These are phyloP conservation scores for Aspidiotus rigidus DNA, from an alignment of 2,888 invertebrate species.

Conservation along the genomic window DNA sequence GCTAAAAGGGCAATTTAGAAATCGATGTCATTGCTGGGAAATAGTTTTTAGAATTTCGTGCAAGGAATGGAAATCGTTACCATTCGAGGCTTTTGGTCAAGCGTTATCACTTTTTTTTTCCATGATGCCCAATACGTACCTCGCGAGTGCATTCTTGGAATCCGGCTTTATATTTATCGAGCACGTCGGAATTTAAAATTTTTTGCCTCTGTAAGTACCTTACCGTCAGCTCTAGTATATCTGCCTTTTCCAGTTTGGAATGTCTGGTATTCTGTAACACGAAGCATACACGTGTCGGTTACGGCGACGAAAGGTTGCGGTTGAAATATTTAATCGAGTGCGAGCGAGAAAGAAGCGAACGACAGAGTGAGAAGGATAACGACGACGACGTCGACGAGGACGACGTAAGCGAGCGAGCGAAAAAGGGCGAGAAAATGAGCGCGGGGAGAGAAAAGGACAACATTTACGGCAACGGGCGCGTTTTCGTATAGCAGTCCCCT, in stretches of 20 bases:
- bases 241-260: slow-evolving; percentile 75
- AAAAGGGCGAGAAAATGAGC: neutral
- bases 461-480: neutral
- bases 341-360: neutral
- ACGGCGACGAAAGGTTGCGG: slow-evolving; percentile 4
- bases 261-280: slow-evolving; percentile 56
- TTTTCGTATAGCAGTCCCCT: neutral
- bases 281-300: slow-evolving; percentile 4
- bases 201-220: slow-evolving; percentile 68
- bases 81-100: too few species aligned
- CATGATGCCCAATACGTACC: slow-evolving; percentile 44
- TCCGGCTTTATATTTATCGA: slow-evolving; percentile 57
- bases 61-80: too few species aligned
- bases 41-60: too few species aligned
- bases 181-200: slow-evolving; percentile 50
- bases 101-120: too few species aligned
- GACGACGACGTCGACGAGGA: too few species aligned
- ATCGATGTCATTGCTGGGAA: too few species aligned
- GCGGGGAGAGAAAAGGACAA: neutral
- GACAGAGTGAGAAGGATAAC: too few species aligned
- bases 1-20: too few species aligned
- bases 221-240: slow-evolving; percentile 74
- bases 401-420: too few species aligned
- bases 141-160: slow-evolving; percentile 58
- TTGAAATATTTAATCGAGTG: slow-evolving; percentile 3